Percentiles rank a stretch among this genome's conserved stretches.
Conservation (phyloP, 2,888 invertebrate species). For the Andrena flavipes region DNA sequence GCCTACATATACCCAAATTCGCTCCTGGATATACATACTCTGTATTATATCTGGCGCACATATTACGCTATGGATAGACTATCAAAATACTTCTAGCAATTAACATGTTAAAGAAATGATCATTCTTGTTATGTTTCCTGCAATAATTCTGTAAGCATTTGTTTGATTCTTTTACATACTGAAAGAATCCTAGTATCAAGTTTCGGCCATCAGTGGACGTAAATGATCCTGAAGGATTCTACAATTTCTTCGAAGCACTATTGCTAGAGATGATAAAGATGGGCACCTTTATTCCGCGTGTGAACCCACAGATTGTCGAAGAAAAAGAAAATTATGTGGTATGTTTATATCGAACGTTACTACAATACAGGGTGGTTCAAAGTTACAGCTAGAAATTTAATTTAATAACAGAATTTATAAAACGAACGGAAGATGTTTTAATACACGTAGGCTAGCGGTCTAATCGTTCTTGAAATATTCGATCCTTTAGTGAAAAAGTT, state of each 20-base stretch:
- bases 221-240: constrained; percentile 89
- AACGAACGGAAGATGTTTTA: too few relatives aligned
- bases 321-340: constrained; percentile 79
- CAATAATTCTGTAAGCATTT: neutral
- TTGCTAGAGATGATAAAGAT: constrained; percentile 92
- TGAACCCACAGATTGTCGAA: constrained; percentile 74
- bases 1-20: too few relatives aligned
- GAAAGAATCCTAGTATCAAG: constrained; percentile 89
- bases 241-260: constrained; percentile 88
- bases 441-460: too few relatives aligned
- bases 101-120: neutral
- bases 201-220: constrained; percentile 91
- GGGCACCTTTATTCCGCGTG: constrained; percentile 89
- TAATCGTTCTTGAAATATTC: too few relatives aligned
- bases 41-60: neutral
- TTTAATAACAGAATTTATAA: too few relatives aligned
- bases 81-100: neutral
- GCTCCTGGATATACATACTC: neutral
- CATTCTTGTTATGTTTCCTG: neutral
- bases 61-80: neutral
- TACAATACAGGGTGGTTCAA: neutral
- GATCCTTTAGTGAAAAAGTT: too few relatives aligned
- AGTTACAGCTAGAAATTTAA: too few relatives aligned
- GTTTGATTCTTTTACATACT: constrained; percentile 85
- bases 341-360: constrained; percentile 52